Evolutionary conservation across 2,113 vertebrate genomes (phyloP), one percentile per base, ranked within the genome.

Genomic region (Microtus oregoni): DNA sequence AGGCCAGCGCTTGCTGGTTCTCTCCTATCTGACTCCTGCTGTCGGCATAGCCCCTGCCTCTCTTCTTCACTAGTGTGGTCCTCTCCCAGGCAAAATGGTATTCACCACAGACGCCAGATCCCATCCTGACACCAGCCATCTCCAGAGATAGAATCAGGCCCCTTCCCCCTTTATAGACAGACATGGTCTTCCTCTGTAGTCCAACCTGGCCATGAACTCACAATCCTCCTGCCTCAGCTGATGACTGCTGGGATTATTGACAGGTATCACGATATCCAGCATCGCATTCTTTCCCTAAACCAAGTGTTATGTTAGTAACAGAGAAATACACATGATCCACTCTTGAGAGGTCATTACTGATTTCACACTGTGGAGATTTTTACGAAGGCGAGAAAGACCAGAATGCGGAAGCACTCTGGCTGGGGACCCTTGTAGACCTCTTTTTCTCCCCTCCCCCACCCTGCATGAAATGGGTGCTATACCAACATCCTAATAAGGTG

Each of bases 71-170:
- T 61, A 44, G 13, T 67, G 19, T 61, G 82, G 55, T 38, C 35
- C 65, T 15, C 87, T 90, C 63, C 35, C 86, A 93, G 87, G 13
- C 73, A 89, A 86, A 95, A 70, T 90, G 30, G 47, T 81, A 81
- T 61, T 90, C 50, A 67, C 81, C 79, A 72, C 65, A 38, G 47
- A 24, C 4, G 9, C 72, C 65, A 20, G 14, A 44, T 28, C 38
- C n/a, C 20, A 26, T 35, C 24, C 77, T 41, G 61, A 26, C 4
- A 63, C 44, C 72, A 92, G 19, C 17, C 75, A 67, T 77, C 68
- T 92, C 88, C 52, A 86, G 67, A 89, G 82, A 47, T 8, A 35
- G 78, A 52, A 38, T 72, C 67, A 55, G 20, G 20, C 11, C 44
- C 35, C 8, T 17, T 1, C 8, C n/a, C 15, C 17, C 17, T 5